Base-by-base conservation (phyloP, 2,888 invertebrate species). In the Cephus rjabovi region DNA sequence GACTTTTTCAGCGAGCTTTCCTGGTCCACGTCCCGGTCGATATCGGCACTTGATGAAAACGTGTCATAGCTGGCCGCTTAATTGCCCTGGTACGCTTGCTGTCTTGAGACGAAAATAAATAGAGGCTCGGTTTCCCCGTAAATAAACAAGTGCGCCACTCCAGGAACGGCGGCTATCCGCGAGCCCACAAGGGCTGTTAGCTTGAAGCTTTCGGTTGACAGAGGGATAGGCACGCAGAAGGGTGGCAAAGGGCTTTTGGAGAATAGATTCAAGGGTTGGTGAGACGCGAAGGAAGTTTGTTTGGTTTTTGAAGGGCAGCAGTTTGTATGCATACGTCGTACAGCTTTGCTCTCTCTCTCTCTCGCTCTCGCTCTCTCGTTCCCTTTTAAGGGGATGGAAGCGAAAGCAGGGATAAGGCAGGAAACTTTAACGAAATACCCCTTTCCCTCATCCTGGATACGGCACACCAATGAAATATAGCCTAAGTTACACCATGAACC, bases 121-220 rank as follows among this genome's bases (percentile, higher is more conserved):
- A 74, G 15, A 31, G 30, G 23, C 74, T 56, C 34, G 31, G 34
- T 75, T 75, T 70, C n/a, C 70, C 81, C 81, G 81, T 82, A 83
- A 84, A 84, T 84, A 85, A 86, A 83, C 81, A 80, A 71, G 77
- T 76, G 77, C 74, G 79, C 80, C 81, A 81, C 82, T 85, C 79
- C 80, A 83, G 80, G 76, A 79, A 79, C 76, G 74, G 76, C 77
- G 77, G 75, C 34, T 76, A 78, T 40, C 79, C 80, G 79, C 78
- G 76, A 78, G 76, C 74, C 56, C 79, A 69, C 80, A 81, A 85
- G 84, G 82, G 82, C 77, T 81, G 83, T 83, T 83, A 83, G 82
- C 69, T 83, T 76, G 76, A 81, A 81, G 79, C 79, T 83, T 83
- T 79, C 75, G 79, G 80, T 81, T 82, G 83, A 81, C 81, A 80